Conservation (phyloP, 2,888 invertebrate species). For the Panzeria rudis region DNA sequence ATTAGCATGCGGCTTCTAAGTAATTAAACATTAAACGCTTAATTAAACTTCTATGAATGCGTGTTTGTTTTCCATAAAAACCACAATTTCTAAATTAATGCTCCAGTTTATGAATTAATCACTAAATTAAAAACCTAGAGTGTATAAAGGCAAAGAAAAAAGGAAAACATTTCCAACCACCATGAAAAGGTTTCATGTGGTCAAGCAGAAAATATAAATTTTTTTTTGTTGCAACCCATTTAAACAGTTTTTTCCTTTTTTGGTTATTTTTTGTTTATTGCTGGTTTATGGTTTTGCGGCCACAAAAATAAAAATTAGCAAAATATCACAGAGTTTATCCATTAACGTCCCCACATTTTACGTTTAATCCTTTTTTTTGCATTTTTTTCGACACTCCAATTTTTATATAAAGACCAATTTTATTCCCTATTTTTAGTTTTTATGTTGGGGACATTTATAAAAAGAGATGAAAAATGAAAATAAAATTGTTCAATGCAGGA, state of each 20-base stretch:
- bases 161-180: constrained; percentile 19
- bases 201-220: constrained; percentile 52
- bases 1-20: constrained; percentile 36
- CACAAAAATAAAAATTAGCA: constrained; percentile 54
- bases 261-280: constrained; percentile 7
- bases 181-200: constrained; percentile 59
- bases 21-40: constrained; percentile 53
- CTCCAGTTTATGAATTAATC: constrained; percentile 56
- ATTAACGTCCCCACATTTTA: constrained; percentile 56
- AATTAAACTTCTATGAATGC: constrained; percentile 56
- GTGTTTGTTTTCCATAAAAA: constrained; percentile 19
- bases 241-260: constrained; percentile 12
- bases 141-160: constrained; percentile 1
- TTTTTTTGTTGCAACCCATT: constrained; percentile 8
- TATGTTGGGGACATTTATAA: not conserved
- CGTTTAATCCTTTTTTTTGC: constrained; percentile 34
- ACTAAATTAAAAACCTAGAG: constrained; percentile 49
- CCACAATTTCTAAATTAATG: constrained; percentile 56
- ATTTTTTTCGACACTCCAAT: not conserved
- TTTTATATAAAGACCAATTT: not conserved
- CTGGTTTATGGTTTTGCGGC: constrained; percentile 48
- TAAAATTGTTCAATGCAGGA: constrained; percentile 25
- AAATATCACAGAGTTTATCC: constrained; percentile 56
- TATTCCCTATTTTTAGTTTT: not conserved
- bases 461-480: constrained; percentile 12